Conservation (phyloP, 2,113 vertebrate genomes). For the Pristiophorus japonicus region DNA sequence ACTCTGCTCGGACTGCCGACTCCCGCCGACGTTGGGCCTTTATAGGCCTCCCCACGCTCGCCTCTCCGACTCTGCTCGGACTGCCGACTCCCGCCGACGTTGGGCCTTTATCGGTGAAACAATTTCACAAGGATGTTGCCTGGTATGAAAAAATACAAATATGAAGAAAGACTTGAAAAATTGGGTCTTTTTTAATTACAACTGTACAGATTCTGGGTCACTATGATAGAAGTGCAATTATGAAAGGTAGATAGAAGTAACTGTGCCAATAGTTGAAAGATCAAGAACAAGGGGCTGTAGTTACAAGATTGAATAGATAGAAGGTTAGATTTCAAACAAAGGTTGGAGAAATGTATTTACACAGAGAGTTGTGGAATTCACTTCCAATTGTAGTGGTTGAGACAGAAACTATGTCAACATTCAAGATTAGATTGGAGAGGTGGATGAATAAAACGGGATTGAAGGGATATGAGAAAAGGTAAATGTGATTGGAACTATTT, state of each 20-base stretch:
- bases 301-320: background rate
- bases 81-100: no score
- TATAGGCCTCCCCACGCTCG: no score
- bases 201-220: background rate
- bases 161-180: background rate
- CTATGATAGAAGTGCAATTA: background rate
- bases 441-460: background rate
- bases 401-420: background rate
- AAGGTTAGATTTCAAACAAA: background rate
- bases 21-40: no score
- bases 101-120: no score
- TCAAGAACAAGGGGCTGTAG: background rate
- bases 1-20: no score
- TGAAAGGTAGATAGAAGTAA: background rate
- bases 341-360: background rate
- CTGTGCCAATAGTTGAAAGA: background rate
- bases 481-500: background rate
- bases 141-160: background rate
- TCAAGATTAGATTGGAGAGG: background rate
- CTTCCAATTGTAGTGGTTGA: background rate
- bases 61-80: no score
- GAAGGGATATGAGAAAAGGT: background rate
- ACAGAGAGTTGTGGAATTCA: background rate
- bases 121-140: background rate
- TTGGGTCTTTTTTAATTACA: background rate